Conservation (phyloP, 2,888 invertebrate genomes). For the Rhorus exstirpatorius region DNA sequence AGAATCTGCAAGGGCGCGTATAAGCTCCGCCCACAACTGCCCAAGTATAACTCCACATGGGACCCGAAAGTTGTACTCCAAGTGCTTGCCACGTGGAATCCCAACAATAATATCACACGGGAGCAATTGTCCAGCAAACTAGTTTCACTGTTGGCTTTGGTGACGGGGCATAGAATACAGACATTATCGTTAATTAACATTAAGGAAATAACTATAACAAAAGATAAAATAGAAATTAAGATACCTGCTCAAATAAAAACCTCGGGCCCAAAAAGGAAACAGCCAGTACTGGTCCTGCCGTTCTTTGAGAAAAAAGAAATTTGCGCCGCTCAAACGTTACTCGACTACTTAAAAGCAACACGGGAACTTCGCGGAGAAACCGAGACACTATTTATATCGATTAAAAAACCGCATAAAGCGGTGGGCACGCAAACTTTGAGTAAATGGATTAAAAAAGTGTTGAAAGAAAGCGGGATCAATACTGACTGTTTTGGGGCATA, state of each 20-base stretch:
- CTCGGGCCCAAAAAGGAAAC: slow-evolving; percentile 59
- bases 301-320: slow-evolving; percentile 55
- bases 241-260: slow-evolving; percentile 59
- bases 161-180: slow-evolving; percentile 39
- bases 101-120: slow-evolving; percentile 10
- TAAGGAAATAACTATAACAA: slow-evolving; percentile 35
- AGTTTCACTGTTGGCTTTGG: slow-evolving; percentile 1
- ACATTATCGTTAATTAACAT: slow-evolving; percentile 49
- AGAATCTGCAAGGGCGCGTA: slow-evolving; percentile 67
- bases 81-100: slow-evolving; percentile 45
- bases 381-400: slow-evolving; percentile 21
- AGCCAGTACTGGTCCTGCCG: slow-evolving; percentile 68
- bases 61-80: slow-evolving; percentile 64
- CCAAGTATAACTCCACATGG: slow-evolving; percentile 38
- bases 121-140: slow-evolving; percentile 1
- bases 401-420: slow-evolving; percentile 28
- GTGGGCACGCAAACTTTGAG: slow-evolving; percentile 29
- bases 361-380: slow-evolving; percentile 25
- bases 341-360: slow-evolving; percentile 22
- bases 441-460: slow-evolving; percentile 19
- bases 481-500: slow-evolving; percentile 30
- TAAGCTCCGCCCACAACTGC: slow-evolving; percentile 45
- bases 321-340: slow-evolving; percentile 56
- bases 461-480: slow-evolving; percentile 32
- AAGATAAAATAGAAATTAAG: slow-evolving; percentile 52